Conservation (phyloP, 1,140 invertebrate species). For the Anoplophora glabripennis region DNA sequence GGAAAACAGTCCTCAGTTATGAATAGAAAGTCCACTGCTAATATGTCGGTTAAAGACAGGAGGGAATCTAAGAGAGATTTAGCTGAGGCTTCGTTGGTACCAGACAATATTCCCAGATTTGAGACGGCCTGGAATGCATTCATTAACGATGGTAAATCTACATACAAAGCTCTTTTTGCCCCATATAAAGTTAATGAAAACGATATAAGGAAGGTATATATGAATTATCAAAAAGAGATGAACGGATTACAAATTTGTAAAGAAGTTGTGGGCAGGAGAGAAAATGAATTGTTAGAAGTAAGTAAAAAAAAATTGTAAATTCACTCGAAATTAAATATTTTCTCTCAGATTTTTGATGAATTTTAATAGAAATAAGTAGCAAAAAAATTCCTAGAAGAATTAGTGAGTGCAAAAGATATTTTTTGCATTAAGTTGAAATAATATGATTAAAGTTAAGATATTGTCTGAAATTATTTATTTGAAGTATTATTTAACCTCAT, state of each 20-base stretch:
- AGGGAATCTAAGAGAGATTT: not conserved
- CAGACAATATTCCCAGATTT: constrained; percentile 16
- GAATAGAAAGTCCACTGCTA: constrained; percentile 3
- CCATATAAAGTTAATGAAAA: constrained; percentile 26
- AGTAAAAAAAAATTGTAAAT: not conserved
- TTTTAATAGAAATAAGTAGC: too few species aligned
- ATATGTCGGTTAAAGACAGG: not conserved
- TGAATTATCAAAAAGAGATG: constrained; percentile 14
- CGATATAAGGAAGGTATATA: constrained; percentile 7
- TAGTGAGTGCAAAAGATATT: too few species aligned
- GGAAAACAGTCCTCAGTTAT: constrained; percentile 10
- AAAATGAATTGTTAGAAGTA: constrained; percentile 20
- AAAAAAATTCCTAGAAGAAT: too few species aligned
- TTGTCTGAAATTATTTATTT: too few species aligned
- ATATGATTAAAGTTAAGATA: too few species aligned
- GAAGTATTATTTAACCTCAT: too few species aligned
- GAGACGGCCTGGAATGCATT: constrained; percentile 18
- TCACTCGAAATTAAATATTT: too few species aligned
- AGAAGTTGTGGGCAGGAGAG: constrained; percentile 14
- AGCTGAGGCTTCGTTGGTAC: not conserved
- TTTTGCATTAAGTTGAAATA: too few species aligned
- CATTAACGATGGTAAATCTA: not conserved
- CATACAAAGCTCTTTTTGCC: constrained; percentile 20
- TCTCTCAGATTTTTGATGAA: too few species aligned
- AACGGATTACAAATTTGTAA: constrained; percentile 15